phyloP scores from a whole-genome alignment of 2,797 vertebrate species.

The Lagorchestes hirsutus region DNA sequence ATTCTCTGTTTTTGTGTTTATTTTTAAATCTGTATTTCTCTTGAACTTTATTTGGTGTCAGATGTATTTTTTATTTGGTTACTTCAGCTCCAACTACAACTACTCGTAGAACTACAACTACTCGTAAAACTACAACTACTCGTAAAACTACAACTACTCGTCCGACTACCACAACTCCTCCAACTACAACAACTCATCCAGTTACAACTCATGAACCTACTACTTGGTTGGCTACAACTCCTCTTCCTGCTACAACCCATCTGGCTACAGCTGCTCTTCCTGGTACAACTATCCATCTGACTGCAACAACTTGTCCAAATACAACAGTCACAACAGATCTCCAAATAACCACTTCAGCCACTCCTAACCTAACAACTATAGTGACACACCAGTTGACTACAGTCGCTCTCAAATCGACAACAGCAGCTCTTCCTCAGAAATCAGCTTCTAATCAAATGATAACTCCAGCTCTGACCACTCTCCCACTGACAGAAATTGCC shows the following conservation, averaged over 20 bases:
- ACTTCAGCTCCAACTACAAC: conserved; percentile 60
- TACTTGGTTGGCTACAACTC: neutral
- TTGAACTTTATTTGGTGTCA: neutral
- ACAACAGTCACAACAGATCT: neutral
- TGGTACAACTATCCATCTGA: neutral
- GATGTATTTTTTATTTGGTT: neutral
- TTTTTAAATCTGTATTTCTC: neutral
- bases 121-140: neutral
- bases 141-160: neutral
- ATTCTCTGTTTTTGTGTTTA: neutral
- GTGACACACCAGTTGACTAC: neutral
- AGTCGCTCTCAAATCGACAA: neutral
- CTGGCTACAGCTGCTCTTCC: neutral
- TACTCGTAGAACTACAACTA: neutral
- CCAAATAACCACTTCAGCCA: neutral
- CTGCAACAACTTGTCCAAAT: neutral
- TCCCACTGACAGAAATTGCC: neutral
- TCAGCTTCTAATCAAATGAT: neutral
- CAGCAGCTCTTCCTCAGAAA: neutral
- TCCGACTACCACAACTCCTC: neutral
- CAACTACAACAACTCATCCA: neutral
- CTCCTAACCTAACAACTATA: neutral
- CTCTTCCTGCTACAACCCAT: neutral
- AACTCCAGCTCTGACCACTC: neutral
- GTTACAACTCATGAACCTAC: neutral